Conservation (phyloP, 2,797 vertebrate species). For the Natrix natrix region DNA sequence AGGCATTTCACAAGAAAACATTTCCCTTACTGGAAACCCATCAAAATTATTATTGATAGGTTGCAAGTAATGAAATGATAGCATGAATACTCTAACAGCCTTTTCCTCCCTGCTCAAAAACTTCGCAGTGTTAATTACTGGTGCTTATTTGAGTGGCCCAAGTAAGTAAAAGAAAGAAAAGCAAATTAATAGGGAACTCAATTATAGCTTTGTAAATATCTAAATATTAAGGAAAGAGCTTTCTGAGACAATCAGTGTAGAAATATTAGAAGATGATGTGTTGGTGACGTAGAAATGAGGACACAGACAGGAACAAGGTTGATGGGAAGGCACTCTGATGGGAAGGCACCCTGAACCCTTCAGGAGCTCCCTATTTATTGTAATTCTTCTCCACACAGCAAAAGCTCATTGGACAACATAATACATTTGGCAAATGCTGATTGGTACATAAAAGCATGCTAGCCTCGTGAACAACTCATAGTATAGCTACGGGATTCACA, state of each 20-base stretch:
- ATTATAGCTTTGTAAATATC: not conserved
- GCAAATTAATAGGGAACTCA: constrained; percentile 10
- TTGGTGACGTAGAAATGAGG: too few relatives aligned
- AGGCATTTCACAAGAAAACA: not conserved
- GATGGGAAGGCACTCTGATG: too few relatives aligned
- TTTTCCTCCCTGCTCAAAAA: constrained; percentile 1
- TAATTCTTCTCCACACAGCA: too few relatives aligned
- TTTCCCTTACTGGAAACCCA: constrained; percentile 5
- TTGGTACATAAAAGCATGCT: too few relatives aligned
- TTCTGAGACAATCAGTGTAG: not conserved
- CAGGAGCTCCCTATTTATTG: too few relatives aligned
- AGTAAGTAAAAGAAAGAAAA: not conserved
- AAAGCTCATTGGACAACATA: too few relatives aligned
- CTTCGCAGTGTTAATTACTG: not conserved
- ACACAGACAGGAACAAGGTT: too few relatives aligned
- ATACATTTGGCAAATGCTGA: too few relatives aligned
- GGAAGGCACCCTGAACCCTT: too few relatives aligned
- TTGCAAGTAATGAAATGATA: not conserved
- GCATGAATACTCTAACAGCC: not conserved
- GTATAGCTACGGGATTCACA: too few relatives aligned
- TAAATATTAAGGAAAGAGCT: not conserved
- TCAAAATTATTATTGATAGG: not conserved
- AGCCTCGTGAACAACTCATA: too few relatives aligned
- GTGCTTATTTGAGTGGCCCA: constrained; percentile 1
- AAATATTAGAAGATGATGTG: not conserved